Evolutionary conservation across 2,888 invertebrate species (phyloP).

Genomic region (Glaucopsyche alexis): DNA sequence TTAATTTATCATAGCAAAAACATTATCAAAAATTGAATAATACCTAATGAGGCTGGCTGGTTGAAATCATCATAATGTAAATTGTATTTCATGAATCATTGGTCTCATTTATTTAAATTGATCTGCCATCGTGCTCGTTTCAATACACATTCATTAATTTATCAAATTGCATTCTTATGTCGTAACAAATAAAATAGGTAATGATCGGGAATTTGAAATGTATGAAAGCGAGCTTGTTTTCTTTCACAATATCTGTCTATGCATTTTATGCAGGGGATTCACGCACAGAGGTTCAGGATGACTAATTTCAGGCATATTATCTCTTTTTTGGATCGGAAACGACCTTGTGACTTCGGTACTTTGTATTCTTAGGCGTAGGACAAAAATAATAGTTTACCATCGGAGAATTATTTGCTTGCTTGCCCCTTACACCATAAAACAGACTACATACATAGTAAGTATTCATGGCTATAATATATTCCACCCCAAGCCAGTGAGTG

Average conservation of each 20-base stretch:
- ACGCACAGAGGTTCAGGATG: too few relatives aligned
- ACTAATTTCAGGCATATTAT: too few relatives aligned
- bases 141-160: conserved; percentile 18
- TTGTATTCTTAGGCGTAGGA: too few relatives aligned
- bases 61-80: neutral
- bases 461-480: neutral
- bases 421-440: too few relatives aligned
- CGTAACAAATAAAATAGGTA: neutral
- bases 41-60: neutral
- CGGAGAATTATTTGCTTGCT: too few relatives aligned
- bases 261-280: too few relatives aligned
- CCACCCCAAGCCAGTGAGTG: neutral
- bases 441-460: too few relatives aligned
- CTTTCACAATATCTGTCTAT: too few relatives aligned
- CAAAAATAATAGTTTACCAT: too few relatives aligned
- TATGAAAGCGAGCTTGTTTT: neutral
- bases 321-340: too few relatives aligned
- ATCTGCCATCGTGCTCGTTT: conserved; percentile 1
- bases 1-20: too few relatives aligned
- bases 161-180: conserved; percentile 13
- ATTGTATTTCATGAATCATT: conserved; percentile 43
- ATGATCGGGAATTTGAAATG: conserved; percentile 3
- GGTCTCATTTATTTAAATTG: conserved; percentile 25
- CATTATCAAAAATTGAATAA: neutral
- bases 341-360: too few relatives aligned